Base-by-base conservation (phyloP, 2,888 invertebrate genomes). In the Melanostoma mellinum region DNA sequence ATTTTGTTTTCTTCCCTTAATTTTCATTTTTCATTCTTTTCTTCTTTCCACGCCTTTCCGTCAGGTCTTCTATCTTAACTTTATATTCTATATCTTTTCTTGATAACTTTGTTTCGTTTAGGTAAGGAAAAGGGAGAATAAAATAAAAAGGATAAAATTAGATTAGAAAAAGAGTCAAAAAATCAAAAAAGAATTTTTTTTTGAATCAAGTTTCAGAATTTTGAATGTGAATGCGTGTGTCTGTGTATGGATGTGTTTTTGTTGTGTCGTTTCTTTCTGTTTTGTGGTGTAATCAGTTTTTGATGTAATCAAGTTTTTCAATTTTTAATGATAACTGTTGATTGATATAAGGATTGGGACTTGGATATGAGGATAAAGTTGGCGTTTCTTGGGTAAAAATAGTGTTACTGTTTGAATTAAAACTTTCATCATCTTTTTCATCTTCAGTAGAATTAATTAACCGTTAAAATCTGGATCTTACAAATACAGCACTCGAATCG, bases 401-500 rank as follows among this genome's bases (percentile, higher is more conserved):
- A 44, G 55, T 65, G 56, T 73, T 53, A 52, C 60, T 72, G 71
- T 65, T 20, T 20, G 20, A 20, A 20, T 20, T 20, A 20, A 20
- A 20, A 20, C 20, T 20, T 20, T 20, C 20, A 20, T 20, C 20
- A 20, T 20, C 20, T 20, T 20, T 84, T 69, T 65, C 42, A 65
- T 78, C 73, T 74, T 78, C 84, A 74, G 58, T 88, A 85, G 75
- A 76, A 89, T 90, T 91, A 89, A 90, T 89, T 91, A 91, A 91
- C 88, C 91, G 90, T 94, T 95, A 97, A 94, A 97, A 97, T 89
- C 97, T 93, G 87, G 97, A 96, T 88, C 97, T 93, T 89, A 97
- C 96, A 92, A 97, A 98, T 85, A 98, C 97, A 86, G 98, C 97
- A 86, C 98, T 96, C 30, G 96, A 96, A 92, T 99, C 98, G 91